phyloP scores from a whole-genome alignment of 1,140 invertebrate genomes.

The Leptinotarsa defecta region DNA sequence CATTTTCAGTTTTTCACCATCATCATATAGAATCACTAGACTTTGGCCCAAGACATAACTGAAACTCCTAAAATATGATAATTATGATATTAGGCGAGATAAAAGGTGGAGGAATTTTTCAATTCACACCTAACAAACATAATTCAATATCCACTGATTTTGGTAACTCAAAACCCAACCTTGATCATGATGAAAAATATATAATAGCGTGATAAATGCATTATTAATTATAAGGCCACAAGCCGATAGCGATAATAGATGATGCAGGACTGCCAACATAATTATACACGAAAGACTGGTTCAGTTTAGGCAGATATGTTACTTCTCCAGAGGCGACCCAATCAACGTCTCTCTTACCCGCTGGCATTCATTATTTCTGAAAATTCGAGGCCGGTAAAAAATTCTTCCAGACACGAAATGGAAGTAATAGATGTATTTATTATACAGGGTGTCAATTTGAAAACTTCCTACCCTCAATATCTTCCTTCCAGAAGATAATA shows the following conservation, averaged over 20 bases:
- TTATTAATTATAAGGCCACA: slow-evolving; percentile 12
- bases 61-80: too few relatives aligned
- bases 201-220: slow-evolving; percentile 18
- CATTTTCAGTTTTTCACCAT: too few relatives aligned
- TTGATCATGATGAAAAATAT: not conserved
- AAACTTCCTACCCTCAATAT: too few relatives aligned
- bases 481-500: too few relatives aligned
- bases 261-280: slow-evolving; percentile 4
- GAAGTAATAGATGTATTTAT: too few relatives aligned
- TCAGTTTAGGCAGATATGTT: not conserved
- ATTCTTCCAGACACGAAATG: too few relatives aligned
- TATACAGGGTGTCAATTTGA: too few relatives aligned
- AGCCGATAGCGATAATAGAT: slow-evolving; percentile 11
- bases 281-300: not conserved
- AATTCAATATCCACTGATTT: slow-evolving; percentile 2
- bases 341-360: not conserved
- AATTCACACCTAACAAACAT: not conserved
- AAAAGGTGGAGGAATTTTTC: not conserved
- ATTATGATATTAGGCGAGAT: not conserved
- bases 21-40: too few relatives aligned
- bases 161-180: not conserved
- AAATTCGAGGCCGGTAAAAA: too few relatives aligned
- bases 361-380: too few relatives aligned
- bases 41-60: too few relatives aligned
- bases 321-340: not conserved